Percentiles rank a stretch among this genome's conserved stretches.
Conservation (phyloP, 2,113 vertebrate genomes). For the Brevimyrus niger region DNA sequence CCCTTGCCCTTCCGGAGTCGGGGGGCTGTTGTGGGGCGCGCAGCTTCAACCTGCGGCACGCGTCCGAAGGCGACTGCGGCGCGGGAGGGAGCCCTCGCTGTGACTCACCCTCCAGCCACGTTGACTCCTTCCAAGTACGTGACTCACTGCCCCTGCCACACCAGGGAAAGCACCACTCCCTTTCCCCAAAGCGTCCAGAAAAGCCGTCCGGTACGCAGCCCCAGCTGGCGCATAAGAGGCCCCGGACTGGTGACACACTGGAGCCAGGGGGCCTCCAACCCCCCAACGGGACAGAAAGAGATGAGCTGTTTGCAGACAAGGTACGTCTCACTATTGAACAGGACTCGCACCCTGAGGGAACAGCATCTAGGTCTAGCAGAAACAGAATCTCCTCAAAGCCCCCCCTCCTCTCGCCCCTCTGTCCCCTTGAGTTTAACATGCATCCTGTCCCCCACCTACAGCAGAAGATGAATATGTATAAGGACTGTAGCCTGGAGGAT, state of each 20-base stretch:
- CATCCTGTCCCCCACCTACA: background rate
- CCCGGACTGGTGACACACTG: background rate
- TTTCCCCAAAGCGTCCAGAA: background rate
- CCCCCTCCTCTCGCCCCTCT: background rate
- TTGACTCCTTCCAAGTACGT: background rate
- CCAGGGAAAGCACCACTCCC: background rate
- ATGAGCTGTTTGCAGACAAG: slow-evolving; percentile 2
- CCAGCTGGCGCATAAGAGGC: background rate
- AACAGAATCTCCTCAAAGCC: background rate
- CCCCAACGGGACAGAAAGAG: background rate
- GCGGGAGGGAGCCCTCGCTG: background rate
- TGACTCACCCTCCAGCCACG: background rate
- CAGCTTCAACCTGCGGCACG: background rate
- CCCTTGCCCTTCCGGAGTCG: slow-evolving; percentile 4
- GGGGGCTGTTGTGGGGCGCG: background rate
- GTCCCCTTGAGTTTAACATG: background rate
- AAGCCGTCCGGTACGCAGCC: background rate
- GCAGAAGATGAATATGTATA: background rate
- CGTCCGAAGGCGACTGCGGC: background rate
- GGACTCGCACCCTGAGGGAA: background rate
- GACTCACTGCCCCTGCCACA: background rate
- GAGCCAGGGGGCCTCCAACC: background rate
- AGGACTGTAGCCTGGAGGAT: background rate
- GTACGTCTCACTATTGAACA: background rate
- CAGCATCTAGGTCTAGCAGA: background rate